These are phyloP conservation scores for Passer domesticus DNA, from an alignment of 2,113 vertebrate genomes.

Conservation along the genomic window DNA sequence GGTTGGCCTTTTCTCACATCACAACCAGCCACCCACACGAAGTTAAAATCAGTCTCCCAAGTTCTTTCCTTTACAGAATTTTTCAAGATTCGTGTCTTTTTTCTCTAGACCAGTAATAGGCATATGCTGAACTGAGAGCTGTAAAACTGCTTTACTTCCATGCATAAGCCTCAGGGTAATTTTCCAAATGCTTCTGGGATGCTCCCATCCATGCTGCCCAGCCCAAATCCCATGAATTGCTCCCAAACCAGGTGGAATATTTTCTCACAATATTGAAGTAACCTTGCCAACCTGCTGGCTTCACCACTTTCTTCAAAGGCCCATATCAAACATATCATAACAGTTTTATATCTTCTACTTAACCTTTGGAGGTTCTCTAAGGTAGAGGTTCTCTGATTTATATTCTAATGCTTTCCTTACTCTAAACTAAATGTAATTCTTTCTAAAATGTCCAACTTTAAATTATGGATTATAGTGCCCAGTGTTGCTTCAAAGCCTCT, in stretches of 20 bases:
- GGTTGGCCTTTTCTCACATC: neutral
- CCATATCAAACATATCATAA: conserved; percentile 29
- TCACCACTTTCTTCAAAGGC: neutral
- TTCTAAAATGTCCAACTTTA: conserved; percentile 30
- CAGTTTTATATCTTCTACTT: conserved; percentile 46
- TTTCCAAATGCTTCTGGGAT: neutral
- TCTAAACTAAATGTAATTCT: conserved; percentile 40
- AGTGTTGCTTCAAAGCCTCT: neutral
- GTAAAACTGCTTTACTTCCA: neutral
- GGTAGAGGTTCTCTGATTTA: conserved; percentile 26
- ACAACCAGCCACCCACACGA: neutral
- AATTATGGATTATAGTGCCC: neutral
- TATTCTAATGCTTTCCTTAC: neutral
- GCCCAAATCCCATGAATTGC: neutral
- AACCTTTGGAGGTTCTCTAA: conserved; percentile 37
- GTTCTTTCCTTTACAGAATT: neutral
- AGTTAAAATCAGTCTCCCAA: neutral
- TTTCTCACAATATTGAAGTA: neutral
- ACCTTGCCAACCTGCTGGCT: neutral
- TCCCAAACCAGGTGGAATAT: neutral
- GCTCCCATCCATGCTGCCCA: neutral
- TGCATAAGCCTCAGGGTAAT: neutral
- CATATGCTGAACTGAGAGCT: neutral
- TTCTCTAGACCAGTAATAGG: neutral
- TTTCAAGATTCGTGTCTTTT: neutral